phyloP scores from a whole-genome alignment of 2,113 vertebrate species.

The Daphoenositta chrysoptera region DNA sequence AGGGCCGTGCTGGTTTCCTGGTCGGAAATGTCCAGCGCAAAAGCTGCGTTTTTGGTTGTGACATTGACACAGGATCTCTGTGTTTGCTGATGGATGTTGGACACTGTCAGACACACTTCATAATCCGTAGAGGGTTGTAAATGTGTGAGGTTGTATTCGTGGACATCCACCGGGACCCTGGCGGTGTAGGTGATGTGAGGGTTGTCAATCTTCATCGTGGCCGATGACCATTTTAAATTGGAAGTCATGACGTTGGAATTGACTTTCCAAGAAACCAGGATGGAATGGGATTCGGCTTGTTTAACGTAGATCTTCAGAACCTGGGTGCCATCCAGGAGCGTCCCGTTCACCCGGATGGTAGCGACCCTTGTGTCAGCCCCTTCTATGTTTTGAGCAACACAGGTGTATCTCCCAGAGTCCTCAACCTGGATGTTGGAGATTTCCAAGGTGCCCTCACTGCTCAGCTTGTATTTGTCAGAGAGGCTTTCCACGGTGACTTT shows the following conservation, averaged over 20 bases:
- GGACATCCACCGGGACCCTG: constrained; percentile 92
- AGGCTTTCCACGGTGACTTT: constrained; percentile 85
- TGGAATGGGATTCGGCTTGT: constrained; percentile 90
- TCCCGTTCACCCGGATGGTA: constrained; percentile 90
- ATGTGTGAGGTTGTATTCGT: constrained; percentile 95
- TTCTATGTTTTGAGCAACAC: constrained; percentile 92
- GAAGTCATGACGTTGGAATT: constrained; percentile 93
- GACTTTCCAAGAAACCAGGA: constrained; percentile 95
- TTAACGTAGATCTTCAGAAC: constrained; percentile 94
- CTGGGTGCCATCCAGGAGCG: constrained; percentile 87
- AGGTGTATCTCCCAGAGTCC: constrained; percentile 94
- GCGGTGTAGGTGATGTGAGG: constrained; percentile 97
- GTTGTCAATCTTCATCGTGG: constrained; percentile 98
- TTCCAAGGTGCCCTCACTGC: constrained; percentile 85
- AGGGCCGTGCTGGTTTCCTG: constrained; percentile 90
- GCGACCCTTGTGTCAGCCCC: constrained; percentile 91
- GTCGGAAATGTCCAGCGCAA: constrained; percentile 84
- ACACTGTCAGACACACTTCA: constrained; percentile 93
- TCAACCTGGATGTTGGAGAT: constrained; percentile 86
- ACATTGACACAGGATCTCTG: constrained; percentile 95
- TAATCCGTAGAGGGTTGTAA: constrained; percentile 94
- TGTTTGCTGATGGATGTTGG: constrained; percentile 89
- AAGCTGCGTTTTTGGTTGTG: constrained; percentile 88
- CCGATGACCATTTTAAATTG: constrained; percentile 94
- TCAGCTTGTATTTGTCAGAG: constrained; percentile 89